These are phyloP conservation scores for Cuniculus paca DNA, from an alignment of 2,797 vertebrate genomes.

Conservation along the genomic window DNA sequence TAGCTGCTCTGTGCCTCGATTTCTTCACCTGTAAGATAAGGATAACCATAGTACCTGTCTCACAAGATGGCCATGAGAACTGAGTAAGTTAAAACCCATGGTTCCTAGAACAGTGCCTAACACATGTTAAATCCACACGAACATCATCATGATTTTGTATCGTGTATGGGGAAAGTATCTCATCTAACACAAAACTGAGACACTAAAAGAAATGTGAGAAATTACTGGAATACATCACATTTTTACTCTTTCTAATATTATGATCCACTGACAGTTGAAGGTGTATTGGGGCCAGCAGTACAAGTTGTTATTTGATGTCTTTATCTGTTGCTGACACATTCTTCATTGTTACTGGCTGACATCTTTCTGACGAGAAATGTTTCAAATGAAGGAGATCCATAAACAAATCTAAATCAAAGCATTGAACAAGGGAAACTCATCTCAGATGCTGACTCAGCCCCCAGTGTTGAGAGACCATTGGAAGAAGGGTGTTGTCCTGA, in stretches of 20 bases:
- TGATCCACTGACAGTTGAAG: background rate
- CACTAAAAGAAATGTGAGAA: slow-evolving; percentile 1
- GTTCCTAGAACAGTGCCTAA: background rate
- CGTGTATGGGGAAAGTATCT: background rate
- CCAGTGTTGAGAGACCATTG: background rate
- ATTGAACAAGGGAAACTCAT: background rate
- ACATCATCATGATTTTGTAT: background rate
- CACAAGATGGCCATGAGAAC: background rate
- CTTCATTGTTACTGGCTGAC: background rate
- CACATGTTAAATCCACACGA: background rate
- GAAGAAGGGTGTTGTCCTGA: background rate
- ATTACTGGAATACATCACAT: background rate
- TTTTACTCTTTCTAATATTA: background rate
- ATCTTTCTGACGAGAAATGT: slow-evolving; percentile 7
- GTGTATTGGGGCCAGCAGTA: background rate
- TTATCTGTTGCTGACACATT: slow-evolving; percentile 7
- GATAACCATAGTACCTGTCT: background rate
- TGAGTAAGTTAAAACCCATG: background rate
- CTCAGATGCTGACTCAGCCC: background rate
- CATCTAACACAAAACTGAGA: slow-evolving; percentile 43
- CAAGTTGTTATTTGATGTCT: background rate
- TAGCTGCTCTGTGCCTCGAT: slow-evolving; percentile 10
- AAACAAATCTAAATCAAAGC: background rate
- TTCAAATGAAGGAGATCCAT: background rate
- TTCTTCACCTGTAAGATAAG: background rate